Conservation (phyloP, 2,797 vertebrate species). For the Muscicapa comitata region DNA sequence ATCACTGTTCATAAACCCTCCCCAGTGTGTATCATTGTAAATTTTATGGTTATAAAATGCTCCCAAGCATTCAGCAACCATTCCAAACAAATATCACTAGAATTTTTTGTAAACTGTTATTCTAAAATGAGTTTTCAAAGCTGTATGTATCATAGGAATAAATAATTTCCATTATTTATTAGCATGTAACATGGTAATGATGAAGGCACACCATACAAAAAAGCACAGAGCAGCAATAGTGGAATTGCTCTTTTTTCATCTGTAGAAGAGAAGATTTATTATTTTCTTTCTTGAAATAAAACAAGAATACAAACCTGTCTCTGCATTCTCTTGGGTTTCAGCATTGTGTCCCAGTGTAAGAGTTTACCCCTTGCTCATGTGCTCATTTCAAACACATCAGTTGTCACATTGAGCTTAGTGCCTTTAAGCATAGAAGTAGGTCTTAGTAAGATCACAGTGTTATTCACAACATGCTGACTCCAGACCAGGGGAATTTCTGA, state of each 20-base stretch:
- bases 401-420: neutral
- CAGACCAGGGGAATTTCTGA: neutral
- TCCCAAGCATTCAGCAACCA: neutral
- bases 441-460: neutral
- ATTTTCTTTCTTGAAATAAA: neutral
- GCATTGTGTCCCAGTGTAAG: neutral
- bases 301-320: neutral
- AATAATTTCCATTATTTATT: neutral
- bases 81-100: neutral
- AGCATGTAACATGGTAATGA: neutral
- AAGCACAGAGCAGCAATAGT: neutral
- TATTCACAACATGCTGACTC: neutral
- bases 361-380: neutral
- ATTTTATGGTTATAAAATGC: neutral
- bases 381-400: neutral
- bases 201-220: neutral
- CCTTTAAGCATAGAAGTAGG: neutral
- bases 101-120: neutral
- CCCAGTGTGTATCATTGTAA: neutral
- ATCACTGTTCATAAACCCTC: slow-evolving; percentile 40
- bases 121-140: neutral
- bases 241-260: neutral
- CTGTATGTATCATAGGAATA: neutral
- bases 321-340: neutral
- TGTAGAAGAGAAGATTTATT: neutral